Base-by-base conservation (phyloP, 2,888 invertebrate species). In the Empis stercorea region DNA sequence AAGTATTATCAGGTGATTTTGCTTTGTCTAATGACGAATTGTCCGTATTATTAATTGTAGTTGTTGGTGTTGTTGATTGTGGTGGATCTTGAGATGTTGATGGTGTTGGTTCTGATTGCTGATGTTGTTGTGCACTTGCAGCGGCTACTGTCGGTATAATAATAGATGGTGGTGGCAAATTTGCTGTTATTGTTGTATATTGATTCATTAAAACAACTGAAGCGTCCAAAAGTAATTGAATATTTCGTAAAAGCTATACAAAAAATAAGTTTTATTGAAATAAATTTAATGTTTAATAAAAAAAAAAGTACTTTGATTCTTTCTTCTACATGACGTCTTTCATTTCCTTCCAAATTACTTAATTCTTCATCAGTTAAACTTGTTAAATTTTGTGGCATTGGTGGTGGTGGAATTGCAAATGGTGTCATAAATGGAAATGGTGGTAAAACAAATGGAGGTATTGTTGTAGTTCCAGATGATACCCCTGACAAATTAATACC, bases 121-220 rank as follows among this genome's bases (percentile, higher is more conserved):
- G 10, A 15, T 13, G 51, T 16, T 10, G 49, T 14, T 34, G 52
- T 10, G 47, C 13, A 46, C 17, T 27, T 20, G 17, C 15, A n/a
- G 42, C 37, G 13, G 48, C 30, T 10, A 46, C 30, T 34, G 49
- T 46, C 40, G 48, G 34, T 40, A 52, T 57, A 56, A 65, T 54
- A 59, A 70, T 64, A 57, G 50, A 64, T 63, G 63, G 71, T 58
- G 60, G 72, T 51, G 72, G 78, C 65, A 69, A 68, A 63, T 67
- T 73, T 43, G 79, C 71, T 43, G 81, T 80, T 17, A 84, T 79
- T 43, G 78, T 73, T 50, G 84, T 81, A 68, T 96, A 97, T 65
- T 96, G 95, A 60, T 89, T 87, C 87, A 97, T 91, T 72, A 97
- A 83, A 43, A 89, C 73, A 50, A 87, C 86, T 4, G 95, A 93